These are phyloP conservation scores for Bergia puertoricense DNA, from an alignment of 92 coral and sea anemone species.

Conservation along the genomic window DNA sequence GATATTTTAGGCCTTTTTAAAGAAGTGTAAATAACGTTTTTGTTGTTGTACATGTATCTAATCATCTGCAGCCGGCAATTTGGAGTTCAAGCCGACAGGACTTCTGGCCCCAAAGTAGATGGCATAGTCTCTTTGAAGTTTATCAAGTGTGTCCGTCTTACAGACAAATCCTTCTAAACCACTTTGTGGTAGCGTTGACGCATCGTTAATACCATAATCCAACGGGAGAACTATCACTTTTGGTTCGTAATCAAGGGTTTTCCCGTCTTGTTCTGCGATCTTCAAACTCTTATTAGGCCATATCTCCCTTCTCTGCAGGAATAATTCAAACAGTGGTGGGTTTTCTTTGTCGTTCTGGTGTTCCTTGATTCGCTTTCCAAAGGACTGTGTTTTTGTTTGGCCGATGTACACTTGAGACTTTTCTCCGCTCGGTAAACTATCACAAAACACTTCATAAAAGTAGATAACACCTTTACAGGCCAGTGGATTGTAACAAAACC, in stretches of 20 bases:
- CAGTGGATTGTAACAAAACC: constrained; percentile 73
- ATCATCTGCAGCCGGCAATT: not conserved
- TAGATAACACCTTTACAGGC: constrained; percentile 76
- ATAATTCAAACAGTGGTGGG: constrained; percentile 65
- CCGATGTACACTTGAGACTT: constrained; percentile 75
- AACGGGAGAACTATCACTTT: constrained; percentile 71
- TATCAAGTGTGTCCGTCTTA: constrained; percentile 68
- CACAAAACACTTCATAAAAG: constrained; percentile 64
- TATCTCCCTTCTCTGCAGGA: constrained; percentile 60
- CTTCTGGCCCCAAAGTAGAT: constrained; percentile 80
- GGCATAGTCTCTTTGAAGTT: constrained; percentile 70
- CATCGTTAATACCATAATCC: constrained; percentile 82
- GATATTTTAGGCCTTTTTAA: too few species aligned
- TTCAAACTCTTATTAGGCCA: constrained; percentile 53
- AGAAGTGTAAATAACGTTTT: not conserved
- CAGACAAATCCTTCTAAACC: constrained; percentile 48
- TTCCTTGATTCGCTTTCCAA: constrained; percentile 54
- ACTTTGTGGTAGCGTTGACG: not conserved
- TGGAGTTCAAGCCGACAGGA: constrained; percentile 77
- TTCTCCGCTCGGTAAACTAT: constrained; percentile 48
- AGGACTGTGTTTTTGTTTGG: constrained; percentile 56
- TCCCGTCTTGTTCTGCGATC: constrained; percentile 40
- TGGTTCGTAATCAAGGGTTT: constrained; percentile 48
- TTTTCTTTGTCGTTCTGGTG: constrained; percentile 56
- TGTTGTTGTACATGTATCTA: not conserved